Conservation (phyloP, 2,113 vertebrate genomes). For the Panthera leo region DNA sequence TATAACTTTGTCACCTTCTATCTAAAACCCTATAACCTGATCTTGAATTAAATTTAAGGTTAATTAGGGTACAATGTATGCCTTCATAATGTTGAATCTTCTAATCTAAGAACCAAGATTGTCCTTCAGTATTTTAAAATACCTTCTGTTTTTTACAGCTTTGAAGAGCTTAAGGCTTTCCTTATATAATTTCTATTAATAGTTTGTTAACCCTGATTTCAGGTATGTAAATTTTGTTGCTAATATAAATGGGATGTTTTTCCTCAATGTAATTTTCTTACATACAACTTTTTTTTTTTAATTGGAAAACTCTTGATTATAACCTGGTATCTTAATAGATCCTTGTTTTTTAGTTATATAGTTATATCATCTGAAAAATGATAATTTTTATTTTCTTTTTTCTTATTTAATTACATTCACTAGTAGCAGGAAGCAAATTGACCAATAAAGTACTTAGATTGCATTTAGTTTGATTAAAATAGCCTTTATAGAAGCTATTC, state of each 20-base stretch:
- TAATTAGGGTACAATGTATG: background rate
- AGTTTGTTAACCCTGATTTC: constrained; percentile 3
- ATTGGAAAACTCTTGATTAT: constrained; percentile 15
- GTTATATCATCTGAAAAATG: background rate
- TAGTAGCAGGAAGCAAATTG: constrained; percentile 11
- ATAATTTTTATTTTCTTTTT: background rate
- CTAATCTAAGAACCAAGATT: background rate
- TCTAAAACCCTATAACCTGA: background rate
- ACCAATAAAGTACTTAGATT: constrained; percentile 9
- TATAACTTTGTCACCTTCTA: constrained; percentile 29
- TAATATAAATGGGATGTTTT: background rate
- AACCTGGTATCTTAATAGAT: background rate
- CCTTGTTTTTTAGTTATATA: background rate
- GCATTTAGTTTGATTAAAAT: constrained; percentile 32
- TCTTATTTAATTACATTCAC: background rate
- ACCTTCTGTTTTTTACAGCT: background rate
- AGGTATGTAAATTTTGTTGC: background rate
- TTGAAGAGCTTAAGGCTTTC: background rate
- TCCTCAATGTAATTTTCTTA: background rate
- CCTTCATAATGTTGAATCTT: background rate
- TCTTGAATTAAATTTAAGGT: constrained; percentile 14
- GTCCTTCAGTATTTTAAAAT: constrained; percentile 4
- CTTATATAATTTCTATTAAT: constrained; percentile 3
- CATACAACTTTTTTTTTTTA: background rate
- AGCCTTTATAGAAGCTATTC: background rate